Conservation (phyloP, 2,113 vertebrate genomes). For the Eonycteris spelaea region DNA sequence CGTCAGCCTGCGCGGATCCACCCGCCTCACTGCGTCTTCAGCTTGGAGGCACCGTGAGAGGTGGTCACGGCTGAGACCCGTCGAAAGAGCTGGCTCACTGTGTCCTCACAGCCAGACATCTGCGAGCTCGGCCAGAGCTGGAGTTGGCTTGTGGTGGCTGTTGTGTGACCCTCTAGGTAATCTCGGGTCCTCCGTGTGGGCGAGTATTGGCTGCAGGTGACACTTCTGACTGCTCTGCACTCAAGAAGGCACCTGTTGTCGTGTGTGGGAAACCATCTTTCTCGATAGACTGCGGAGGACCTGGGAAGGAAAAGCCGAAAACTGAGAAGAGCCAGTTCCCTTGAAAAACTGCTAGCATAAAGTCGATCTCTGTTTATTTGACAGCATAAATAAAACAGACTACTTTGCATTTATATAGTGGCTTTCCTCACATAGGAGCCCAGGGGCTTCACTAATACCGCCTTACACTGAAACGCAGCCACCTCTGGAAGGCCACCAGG, state of each 20-base stretch:
- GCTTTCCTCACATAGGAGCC: slow-evolving; percentile 43
- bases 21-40: rapidly evolving
- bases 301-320: neutral
- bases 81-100: too few relatives aligned
- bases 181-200: neutral
- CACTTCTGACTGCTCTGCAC: neutral
- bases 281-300: neutral
- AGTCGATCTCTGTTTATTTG: slow-evolving; percentile 56
- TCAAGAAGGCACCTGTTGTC: neutral
- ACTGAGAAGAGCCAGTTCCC: slow-evolving; percentile 47
- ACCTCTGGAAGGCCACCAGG: slow-evolving; percentile 45
- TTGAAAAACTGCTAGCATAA: slow-evolving; percentile 51
- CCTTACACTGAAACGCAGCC: neutral
- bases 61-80: neutral
- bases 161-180: neutral
- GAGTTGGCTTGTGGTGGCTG: neutral
- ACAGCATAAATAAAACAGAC: slow-evolving; percentile 60
- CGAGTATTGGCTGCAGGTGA: neutral
- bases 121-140: neutral
- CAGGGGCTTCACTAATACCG: slow-evolving; percentile 33
- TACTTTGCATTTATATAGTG: slow-evolving; percentile 63
- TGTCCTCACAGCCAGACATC: neutral
- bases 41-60: neutral
- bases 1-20: neutral
- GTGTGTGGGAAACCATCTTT: neutral